phyloP scores from a whole-genome alignment of 2,888 invertebrate species.

The Chrysina gloriosa region DNA sequence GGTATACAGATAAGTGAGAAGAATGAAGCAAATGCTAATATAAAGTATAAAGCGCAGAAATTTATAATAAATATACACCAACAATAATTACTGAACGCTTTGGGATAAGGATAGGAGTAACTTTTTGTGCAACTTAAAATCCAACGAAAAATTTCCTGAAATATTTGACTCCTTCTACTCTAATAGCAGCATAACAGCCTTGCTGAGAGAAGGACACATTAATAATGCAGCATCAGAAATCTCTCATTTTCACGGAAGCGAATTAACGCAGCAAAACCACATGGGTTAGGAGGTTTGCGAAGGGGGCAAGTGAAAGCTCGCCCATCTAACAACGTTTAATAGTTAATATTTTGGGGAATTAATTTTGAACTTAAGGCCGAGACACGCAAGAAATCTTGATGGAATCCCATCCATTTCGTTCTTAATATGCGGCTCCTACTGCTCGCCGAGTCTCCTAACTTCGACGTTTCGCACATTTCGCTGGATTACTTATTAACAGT shows the following conservation, averaged over 20 bases:
- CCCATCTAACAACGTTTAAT: slow-evolving; percentile 49
- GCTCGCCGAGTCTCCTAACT: slow-evolving; percentile 15
- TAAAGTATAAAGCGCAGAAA: too few species aligned
- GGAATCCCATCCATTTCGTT: slow-evolving; percentile 40
- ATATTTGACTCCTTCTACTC: too few species aligned
- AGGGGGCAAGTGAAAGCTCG: slow-evolving; percentile 38
- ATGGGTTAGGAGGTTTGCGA: slow-evolving; percentile 27
- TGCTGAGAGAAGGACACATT: slow-evolving; percentile 44
- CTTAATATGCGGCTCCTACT: slow-evolving; percentile 30
- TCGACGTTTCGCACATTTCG: slow-evolving; percentile 34
- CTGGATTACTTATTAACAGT: slow-evolving; percentile 42
- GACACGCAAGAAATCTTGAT: slow-evolving; percentile 43
- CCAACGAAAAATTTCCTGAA: too few species aligned
- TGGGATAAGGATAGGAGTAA: too few species aligned
- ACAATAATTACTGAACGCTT: too few species aligned
- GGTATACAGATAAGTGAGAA: too few species aligned
- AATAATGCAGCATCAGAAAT: slow-evolving; percentile 51
- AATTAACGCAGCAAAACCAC: slow-evolving; percentile 51
- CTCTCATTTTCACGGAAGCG: slow-evolving; percentile 52
- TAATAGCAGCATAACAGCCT: neutral
- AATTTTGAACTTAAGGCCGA: slow-evolving; percentile 43
- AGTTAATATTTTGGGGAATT: slow-evolving; percentile 46
- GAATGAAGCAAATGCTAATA: too few species aligned
- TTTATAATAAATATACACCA: too few species aligned
- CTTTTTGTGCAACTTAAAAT: too few species aligned